A percentile compares a stretch with the other conserved stretches of the same genome.
Conservation (phyloP, 2,797 vertebrate genomes). For the Meriones psammophilus region DNA sequence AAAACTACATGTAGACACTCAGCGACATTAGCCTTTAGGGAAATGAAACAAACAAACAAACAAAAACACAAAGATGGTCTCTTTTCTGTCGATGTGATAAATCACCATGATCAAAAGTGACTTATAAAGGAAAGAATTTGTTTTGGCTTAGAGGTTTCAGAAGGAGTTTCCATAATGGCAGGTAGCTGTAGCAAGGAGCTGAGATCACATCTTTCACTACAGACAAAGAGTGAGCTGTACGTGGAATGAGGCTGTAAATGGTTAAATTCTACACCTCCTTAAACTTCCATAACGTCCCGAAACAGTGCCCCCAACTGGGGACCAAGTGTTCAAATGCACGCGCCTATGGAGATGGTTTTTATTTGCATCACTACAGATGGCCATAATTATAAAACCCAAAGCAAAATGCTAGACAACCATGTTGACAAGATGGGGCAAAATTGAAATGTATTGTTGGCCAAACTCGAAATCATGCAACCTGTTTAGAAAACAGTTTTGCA, state of each 20-base stretch:
- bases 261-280: neutral
- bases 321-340: neutral
- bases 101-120: neutral
- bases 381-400: neutral
- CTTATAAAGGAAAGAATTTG: neutral
- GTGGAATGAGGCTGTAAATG: neutral
- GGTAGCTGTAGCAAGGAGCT: neutral
- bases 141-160: neutral
- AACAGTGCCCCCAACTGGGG: neutral
- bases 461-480: neutral
- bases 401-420: neutral
- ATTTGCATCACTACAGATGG: neutral
- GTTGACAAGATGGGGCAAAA: neutral
- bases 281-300: neutral
- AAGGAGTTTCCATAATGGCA: neutral
- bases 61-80: neutral
- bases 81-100: neutral
- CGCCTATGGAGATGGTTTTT: neutral
- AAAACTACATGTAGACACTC: neutral
- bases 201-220: neutral
- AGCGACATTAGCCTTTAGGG: neutral
- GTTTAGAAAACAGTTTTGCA: neutral
- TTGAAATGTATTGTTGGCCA: neutral
- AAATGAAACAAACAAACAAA: neutral
- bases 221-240: neutral